Evolutionary conservation across 2,888 invertebrate genomes (phyloP).

Genomic region (Agrotis ipsilon): DNA sequence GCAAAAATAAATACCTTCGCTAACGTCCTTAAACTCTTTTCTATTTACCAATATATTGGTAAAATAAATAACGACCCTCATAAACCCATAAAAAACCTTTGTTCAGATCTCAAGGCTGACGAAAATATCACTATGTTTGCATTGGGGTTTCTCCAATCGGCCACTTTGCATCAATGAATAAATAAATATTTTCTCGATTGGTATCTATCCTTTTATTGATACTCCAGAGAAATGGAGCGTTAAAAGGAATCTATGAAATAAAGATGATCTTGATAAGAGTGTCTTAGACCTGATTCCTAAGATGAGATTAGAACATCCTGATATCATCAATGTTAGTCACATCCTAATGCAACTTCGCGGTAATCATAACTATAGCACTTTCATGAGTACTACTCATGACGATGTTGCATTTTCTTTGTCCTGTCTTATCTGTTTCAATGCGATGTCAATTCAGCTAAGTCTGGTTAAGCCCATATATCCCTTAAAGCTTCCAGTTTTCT

Average conservation of each 20-base stretch:
- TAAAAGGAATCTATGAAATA: constrained; percentile 34
- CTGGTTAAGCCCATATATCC: background rate
- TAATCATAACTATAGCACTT: too few relatives aligned
- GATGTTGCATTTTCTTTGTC: background rate
- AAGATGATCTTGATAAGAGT: constrained; percentile 31
- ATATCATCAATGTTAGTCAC: too few relatives aligned
- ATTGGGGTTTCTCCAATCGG: constrained; percentile 56
- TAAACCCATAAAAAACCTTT: constrained; percentile 38
- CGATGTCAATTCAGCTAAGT: background rate
- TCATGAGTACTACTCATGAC: background rate
- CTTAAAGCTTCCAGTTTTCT: background rate
- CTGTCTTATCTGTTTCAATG: background rate
- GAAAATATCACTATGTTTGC: constrained; percentile 52
- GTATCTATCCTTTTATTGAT: constrained; percentile 62
- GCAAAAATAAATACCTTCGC: constrained; percentile 30
- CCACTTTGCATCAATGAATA: constrained; percentile 66
- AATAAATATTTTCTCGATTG: constrained; percentile 67
- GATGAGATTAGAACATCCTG: too few relatives aligned
- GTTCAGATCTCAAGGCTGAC: constrained; percentile 42
- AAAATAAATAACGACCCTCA: constrained; percentile 37
- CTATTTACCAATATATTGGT: constrained; percentile 30
- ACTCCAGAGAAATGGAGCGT: constrained; percentile 51
- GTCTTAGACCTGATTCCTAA: background rate
- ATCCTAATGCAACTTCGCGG: too few relatives aligned
- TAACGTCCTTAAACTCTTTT: constrained; percentile 30